Base-by-base conservation (phyloP, 2,797 vertebrate species). In the Balearica regulorum region DNA sequence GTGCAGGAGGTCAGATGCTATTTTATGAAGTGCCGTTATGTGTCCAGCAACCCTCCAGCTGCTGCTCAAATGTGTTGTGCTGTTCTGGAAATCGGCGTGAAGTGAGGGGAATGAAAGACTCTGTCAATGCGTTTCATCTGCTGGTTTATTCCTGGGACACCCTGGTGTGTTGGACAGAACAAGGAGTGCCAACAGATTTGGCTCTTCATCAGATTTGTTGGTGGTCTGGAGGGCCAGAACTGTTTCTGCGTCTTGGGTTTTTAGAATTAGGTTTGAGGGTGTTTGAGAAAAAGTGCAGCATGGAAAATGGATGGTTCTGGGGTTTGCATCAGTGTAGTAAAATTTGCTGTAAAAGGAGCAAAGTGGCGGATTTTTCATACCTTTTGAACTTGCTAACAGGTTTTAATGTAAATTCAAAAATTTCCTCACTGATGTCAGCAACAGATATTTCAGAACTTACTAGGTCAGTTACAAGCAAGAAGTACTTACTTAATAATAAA, bases 1-100 rank as follows among this genome's bases (percentile, higher is more conserved):
- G 89, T 92, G 83, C 88, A 91, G 91, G 78, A 97, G 96, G 95
- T 97, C 95, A 96, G 93, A 78, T 87, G 58, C 92, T 96, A 7
- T 83, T 93, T 97, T 86, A 84, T 92, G 95, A 87, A 94, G 95
- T 73, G 87, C 62, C 94, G 80, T 89, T 97, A 60, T 90, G 90
- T 92, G 96, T 97, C 97, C 97, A 96, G 96, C 94, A 97, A 39
- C 90, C 93, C 85, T 97, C 89, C 94, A 95, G 95, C 92, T 94
- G 94, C 93, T 82, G 82, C 94, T 91, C 57, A 64, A 53, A 12
- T 14, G 69, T 91, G 95, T 43, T 70, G 83, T 48, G 78, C 75
- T 69, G 61, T 81, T 81, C 65, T 89, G 88, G 70, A 93, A 83
- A 86, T 48, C 62, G 17, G 33, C 1, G 0, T 60, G 89, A 86